phyloP scores from a whole-genome alignment of 2,888 invertebrate genomes.

The Melanostoma mellinum region DNA sequence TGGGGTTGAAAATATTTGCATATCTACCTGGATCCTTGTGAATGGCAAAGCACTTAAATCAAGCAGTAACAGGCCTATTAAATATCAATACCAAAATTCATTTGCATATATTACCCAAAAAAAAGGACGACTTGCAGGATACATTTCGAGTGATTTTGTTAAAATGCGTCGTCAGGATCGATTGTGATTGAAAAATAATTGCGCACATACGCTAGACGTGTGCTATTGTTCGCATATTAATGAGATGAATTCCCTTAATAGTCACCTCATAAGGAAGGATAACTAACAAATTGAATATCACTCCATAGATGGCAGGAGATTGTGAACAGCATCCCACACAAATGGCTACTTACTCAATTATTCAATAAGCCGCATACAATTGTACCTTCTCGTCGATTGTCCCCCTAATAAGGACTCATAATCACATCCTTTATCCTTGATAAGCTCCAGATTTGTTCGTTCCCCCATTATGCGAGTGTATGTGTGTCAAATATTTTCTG shows the following conservation, averaged over 20 bases:
- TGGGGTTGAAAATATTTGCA: conserved; percentile 4
- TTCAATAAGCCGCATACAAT: conserved; percentile 64
- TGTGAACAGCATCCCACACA: conserved; percentile 26
- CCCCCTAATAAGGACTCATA: conserved; percentile 70
- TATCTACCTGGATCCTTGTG: conserved; percentile 23
- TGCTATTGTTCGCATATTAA: conserved; percentile 63
- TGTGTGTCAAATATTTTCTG: conserved; percentile 35
- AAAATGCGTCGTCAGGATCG: conserved; percentile 31
- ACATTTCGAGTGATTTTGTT: neutral
- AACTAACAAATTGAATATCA: conserved; percentile 51
- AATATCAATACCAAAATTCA: conserved; percentile 57
- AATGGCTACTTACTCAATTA: conserved; percentile 71
- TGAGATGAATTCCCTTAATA: conserved; percentile 34
- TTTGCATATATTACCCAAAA: conserved; percentile 61
- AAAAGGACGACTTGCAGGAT: conserved; percentile 22
- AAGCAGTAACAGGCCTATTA: conserved; percentile 50
- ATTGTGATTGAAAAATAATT: conserved; percentile 34
- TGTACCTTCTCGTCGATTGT: conserved; percentile 63
- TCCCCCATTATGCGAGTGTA: conserved; percentile 16
- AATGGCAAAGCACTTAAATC: conserved; percentile 1
- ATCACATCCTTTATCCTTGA: conserved; percentile 68
- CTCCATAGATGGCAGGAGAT: conserved; percentile 24
- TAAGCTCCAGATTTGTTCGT: conserved; percentile 59
- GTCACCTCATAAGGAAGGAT: neutral
- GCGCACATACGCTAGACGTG: conserved; percentile 65